Percentiles rank a stretch among this genome's conserved stretches.
Conservation (phyloP, 37 sponge, comb jelly and placozoan species). For the Dysidea cf. avara region DNA sequence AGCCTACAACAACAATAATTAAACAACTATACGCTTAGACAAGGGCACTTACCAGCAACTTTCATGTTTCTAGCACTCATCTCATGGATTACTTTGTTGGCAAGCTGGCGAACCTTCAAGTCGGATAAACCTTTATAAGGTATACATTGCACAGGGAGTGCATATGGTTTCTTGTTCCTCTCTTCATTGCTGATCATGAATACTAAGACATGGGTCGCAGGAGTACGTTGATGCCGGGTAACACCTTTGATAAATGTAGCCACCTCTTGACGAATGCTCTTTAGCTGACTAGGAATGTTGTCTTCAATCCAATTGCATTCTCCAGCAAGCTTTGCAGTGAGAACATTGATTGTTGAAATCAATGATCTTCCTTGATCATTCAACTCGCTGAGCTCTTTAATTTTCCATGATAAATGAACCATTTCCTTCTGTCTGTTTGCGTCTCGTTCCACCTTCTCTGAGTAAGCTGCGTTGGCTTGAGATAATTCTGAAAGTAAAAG, state of each 20-base stretch:
- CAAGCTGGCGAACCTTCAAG: not conserved
- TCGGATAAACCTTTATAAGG: not conserved
- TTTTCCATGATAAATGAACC: not conserved
- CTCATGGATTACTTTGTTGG: not conserved
- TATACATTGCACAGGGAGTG: conserved; percentile 32
- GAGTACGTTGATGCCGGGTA: conserved; percentile 15
- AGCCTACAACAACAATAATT: not conserved
- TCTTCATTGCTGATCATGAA: conserved; percentile 31
- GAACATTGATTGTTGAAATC: not conserved
- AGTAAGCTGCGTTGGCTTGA: no score
- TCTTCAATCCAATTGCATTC: not conserved
- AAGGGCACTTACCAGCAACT: not conserved
- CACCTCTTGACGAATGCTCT: not conserved
- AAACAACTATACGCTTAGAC: no score
- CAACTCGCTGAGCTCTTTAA: conserved; percentile 4
- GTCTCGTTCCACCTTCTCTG: no score
- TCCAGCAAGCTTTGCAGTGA: no score
- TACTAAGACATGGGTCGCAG: conserved; percentile 39
- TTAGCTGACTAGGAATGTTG: conserved; percentile 7
- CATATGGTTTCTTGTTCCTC: conserved; percentile 31
- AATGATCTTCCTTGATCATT: not conserved
- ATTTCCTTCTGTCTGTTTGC: not conserved
- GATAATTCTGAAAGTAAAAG: no score
- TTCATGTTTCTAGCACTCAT: conserved; percentile 8
- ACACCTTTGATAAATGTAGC: conserved; percentile 1